phyloP scores from a whole-genome alignment of 2,113 vertebrate species.

The Grammatotria lemairii region DNA sequence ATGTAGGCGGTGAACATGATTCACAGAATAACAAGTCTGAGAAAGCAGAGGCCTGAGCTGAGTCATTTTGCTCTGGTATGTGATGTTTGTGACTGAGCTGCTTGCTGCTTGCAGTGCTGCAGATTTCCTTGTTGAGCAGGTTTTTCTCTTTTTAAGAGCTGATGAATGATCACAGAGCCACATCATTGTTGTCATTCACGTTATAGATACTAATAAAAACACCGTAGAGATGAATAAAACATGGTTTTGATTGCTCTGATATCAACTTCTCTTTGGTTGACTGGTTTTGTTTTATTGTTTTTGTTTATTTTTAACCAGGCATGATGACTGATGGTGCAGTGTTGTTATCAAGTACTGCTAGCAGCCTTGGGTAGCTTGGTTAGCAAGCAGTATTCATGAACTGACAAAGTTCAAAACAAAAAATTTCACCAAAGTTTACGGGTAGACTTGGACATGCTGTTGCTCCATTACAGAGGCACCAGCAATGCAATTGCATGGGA shows the following conservation, averaged over 20 bases:
- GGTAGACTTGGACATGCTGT: neutral
- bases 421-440: neutral
- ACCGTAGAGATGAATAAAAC: neutral
- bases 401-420: neutral
- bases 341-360: neutral
- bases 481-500: neutral
- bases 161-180: neutral
- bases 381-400: neutral
- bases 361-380: neutral
- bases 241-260: neutral
- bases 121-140: neutral
- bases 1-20: neutral
- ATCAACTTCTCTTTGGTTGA: neutral
- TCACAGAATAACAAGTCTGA: neutral
- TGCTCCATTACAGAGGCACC: neutral
- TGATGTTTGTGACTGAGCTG: neutral
- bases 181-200: neutral
- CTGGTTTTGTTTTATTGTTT: neutral
- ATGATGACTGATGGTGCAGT: neutral
- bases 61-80: neutral
- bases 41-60: neutral
- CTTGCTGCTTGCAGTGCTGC: neutral
- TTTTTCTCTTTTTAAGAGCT: neutral
- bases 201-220: neutral
- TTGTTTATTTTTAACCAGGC: neutral